These are phyloP conservation scores for Notothenia coriiceps DNA, from an alignment of 2,113 vertebrate genomes.

Conservation along the genomic window DNA sequence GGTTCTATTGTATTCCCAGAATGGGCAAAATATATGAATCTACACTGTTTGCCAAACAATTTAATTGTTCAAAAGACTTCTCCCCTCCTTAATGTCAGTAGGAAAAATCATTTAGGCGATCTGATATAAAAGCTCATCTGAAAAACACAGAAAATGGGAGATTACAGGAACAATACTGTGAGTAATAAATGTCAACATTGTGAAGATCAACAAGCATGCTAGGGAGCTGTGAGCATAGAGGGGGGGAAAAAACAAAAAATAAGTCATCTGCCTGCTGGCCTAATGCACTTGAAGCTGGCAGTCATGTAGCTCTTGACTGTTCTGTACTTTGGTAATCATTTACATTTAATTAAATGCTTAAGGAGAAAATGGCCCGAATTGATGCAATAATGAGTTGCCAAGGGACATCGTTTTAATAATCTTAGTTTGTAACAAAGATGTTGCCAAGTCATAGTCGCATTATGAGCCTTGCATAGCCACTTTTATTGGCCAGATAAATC, in stretches of 20 bases:
- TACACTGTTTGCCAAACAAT: conserved; percentile 26
- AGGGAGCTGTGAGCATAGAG: conserved; percentile 42
- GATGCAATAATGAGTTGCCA: conserved; percentile 86
- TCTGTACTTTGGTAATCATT: conserved; percentile 83
- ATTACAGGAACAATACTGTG: conserved; percentile 23
- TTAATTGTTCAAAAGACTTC: conserved; percentile 31
- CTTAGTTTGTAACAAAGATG: conserved; percentile 84
- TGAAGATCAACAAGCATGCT: conserved; percentile 44
- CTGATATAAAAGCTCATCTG: conserved; percentile 21
- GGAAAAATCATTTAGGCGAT: conserved; percentile 27
- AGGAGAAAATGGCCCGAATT: conserved; percentile 80
- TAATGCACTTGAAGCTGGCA: conserved; percentile 72
- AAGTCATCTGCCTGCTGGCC: conserved; percentile 77
- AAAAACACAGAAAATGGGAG: conserved; percentile 29
- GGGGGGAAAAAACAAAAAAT: neutral
- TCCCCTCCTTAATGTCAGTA: conserved; percentile 29
- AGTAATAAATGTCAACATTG: conserved; percentile 55
- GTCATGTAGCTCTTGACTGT: conserved; percentile 78
- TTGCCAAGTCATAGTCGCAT: conserved; percentile 78
- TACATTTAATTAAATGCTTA: conserved; percentile 84
- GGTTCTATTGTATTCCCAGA: conserved; percentile 9
- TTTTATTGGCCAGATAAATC: conserved; percentile 75
- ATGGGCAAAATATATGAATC: conserved; percentile 22
- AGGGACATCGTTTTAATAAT: conserved; percentile 85
- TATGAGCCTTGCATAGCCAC: conserved; percentile 65